Evolutionary conservation across 2,888 invertebrate genomes (phyloP).

Genomic region (Cheilosia urbana): DNA sequence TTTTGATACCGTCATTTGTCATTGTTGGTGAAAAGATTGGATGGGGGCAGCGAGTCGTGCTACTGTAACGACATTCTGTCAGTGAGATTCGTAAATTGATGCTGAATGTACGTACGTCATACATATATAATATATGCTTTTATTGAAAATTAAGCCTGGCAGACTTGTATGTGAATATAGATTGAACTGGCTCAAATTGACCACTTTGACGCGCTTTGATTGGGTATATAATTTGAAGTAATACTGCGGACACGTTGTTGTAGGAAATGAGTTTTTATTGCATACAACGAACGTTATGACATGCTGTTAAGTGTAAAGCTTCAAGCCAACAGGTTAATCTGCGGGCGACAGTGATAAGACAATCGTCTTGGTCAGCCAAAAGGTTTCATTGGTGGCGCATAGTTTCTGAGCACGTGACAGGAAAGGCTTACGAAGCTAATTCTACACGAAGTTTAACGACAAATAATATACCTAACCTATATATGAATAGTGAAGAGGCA

Average conservation of each 20-base stretch:
- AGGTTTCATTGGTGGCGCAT: not conserved
- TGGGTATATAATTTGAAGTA: not conserved
- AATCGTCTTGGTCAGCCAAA: constrained; percentile 21
- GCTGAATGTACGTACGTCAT: too few species aligned
- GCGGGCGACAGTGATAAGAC: constrained; percentile 39
- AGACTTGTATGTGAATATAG: not conserved
- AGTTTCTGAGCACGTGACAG: constrained; percentile 10
- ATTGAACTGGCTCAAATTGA: constrained; percentile 10
- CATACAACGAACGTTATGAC: constrained; percentile 39
- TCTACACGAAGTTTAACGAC: not conserved
- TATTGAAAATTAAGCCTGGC: constrained; percentile 6
- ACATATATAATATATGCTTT: not conserved
- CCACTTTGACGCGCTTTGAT: not conserved
- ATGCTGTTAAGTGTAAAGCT: constrained; percentile 22
- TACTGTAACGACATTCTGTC: constrained; percentile 13
- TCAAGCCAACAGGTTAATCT: constrained; percentile 44
- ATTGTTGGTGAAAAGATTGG: constrained; percentile 28
- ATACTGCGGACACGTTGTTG: not conserved
- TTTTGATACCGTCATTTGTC: constrained; percentile 19
- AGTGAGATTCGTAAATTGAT: constrained; percentile 3
- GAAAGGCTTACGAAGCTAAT: constrained; percentile 13
- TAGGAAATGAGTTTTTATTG: not conserved
- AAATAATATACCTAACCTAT: not conserved
- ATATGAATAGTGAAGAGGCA: too few species aligned
- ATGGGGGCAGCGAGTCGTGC: constrained; percentile 3